Percentiles rank a stretch among this genome's conserved stretches.
Conservation (phyloP, 2,888 invertebrate species). For the Meliscaeva auricollis region DNA sequence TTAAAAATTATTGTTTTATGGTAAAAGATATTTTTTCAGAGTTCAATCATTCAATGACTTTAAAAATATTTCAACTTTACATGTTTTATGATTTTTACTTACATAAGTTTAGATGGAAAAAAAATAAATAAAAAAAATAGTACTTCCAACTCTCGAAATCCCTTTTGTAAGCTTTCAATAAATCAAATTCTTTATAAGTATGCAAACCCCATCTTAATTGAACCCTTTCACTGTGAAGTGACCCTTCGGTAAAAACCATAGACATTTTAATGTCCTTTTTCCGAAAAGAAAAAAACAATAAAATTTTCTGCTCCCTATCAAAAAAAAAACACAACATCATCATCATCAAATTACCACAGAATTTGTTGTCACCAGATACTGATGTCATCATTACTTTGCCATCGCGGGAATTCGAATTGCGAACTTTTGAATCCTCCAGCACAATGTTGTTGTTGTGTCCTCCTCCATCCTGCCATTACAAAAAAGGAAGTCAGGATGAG, state of each 20-base stretch:
- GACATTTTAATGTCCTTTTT: conserved; percentile 20
- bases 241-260: conserved; percentile 17
- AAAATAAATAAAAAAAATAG: too few species aligned
- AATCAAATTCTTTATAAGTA: conserved; percentile 55
- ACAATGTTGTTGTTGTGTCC: conserved; percentile 6
- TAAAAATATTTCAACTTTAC: too few species aligned
- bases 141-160: conserved; percentile 13
- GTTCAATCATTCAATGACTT: too few species aligned
- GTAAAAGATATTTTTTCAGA: too few species aligned
- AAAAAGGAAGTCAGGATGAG: conserved; percentile 8
- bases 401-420: conserved; percentile 50
- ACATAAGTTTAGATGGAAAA: too few species aligned
- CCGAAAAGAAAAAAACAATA: conserved; percentile 20
- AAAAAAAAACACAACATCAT: conserved; percentile 61
- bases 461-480: not conserved
- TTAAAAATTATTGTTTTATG: too few species aligned
- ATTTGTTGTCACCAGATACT: conserved; percentile 71
- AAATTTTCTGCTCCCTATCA: conserved; percentile 41
- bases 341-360: conserved; percentile 75
- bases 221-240: conserved; percentile 51
- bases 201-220: conserved; percentile 44
- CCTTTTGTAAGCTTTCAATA: conserved; percentile 39
- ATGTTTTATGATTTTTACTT: too few species aligned
- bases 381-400: conserved; percentile 67
- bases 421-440: conserved; percentile 41